These are phyloP conservation scores for Vireo griseus DNA, from an alignment of 2,797 vertebrate genomes.

Conservation along the genomic window DNA sequence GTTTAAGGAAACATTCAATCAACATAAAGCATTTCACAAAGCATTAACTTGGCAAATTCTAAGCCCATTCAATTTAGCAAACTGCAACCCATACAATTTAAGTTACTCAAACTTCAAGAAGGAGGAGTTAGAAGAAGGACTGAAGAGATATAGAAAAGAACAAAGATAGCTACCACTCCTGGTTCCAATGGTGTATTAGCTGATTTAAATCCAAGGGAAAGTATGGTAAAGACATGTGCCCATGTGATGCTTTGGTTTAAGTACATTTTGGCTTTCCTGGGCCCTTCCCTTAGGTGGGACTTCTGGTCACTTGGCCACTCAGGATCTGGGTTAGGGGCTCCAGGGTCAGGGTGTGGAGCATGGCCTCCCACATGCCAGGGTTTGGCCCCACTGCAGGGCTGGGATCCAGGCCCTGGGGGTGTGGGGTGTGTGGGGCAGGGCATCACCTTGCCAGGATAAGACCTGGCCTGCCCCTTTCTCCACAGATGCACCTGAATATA, in stretches of 20 bases:
- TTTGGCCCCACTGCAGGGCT: rapidly evolving
- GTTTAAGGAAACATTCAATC: not conserved
- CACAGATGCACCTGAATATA: too few relatives aligned
- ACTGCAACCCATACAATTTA: not conserved
- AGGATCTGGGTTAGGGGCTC: too few relatives aligned
- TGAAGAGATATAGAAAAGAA: not conserved
- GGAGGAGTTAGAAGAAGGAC: not conserved
- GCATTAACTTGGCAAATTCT: not conserved
- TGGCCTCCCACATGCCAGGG: not conserved
- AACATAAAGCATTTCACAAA: not conserved
- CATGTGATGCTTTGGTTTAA: rapidly evolving
- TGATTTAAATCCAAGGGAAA: not conserved
- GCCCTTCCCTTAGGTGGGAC: rapidly evolving
- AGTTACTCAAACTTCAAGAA: not conserved
- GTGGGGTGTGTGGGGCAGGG: not conserved
- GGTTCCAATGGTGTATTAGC: not conserved
- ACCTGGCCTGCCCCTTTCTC: rapidly evolving
- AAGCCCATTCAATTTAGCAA: not conserved
- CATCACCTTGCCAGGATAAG: rapidly evolving
- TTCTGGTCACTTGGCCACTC: rapidly evolving
- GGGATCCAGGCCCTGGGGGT: rapidly evolving
- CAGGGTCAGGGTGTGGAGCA: rapidly evolving
- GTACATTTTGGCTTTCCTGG: rapidly evolving
- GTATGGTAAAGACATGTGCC: not conserved
- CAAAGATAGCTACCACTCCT: not conserved